Evolutionary conservation across 2,888 invertebrate genomes (phyloP).

Genomic region (Aricia artaxerxes): DNA sequence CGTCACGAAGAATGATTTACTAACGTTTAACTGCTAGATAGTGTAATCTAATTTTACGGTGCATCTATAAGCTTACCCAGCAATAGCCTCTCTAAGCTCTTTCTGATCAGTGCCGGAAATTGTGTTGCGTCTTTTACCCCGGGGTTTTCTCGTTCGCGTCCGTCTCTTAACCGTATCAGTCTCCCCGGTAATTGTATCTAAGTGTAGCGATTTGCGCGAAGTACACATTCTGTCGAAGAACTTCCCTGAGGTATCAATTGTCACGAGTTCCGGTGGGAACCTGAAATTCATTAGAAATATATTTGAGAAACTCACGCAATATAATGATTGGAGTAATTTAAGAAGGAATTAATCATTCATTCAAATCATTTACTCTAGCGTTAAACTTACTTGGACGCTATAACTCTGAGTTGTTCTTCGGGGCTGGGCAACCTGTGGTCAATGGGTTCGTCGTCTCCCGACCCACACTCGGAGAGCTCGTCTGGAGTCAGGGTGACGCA

Average conservation of each 20-base stretch:
- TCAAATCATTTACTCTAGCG: neutral
- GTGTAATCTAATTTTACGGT: conserved; percentile 67
- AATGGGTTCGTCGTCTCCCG: conserved; percentile 85
- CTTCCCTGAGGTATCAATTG: conserved; percentile 93
- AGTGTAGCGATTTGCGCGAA: conserved; percentile 89
- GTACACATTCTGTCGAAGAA: conserved; percentile 94
- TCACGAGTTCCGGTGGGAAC: conserved; percentile 93
- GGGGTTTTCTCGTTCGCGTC: conserved; percentile 86
- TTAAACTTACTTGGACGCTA: conserved; percentile 86
- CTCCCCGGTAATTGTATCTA: conserved; percentile 72
- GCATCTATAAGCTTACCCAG: conserved; percentile 86
- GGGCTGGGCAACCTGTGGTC: conserved; percentile 94
- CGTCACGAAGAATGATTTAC: neutral
- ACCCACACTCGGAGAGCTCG: conserved; percentile 77
- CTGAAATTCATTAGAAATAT: conserved; percentile 61
- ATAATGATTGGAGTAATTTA: neutral
- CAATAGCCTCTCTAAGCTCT: conserved; percentile 92
- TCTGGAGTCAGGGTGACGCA: conserved; percentile 74
- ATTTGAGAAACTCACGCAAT: neutral
- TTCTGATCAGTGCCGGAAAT: conserved; percentile 94
- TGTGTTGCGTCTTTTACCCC: conserved; percentile 93
- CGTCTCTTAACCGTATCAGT: conserved; percentile 85
- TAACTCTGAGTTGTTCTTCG: conserved; percentile 90
- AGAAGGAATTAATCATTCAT: too few relatives aligned
- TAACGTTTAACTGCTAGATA: conserved; percentile 49